Evolutionary conservation across 2,797 vertebrate genomes (phyloP), one percentile per base, ranked within the genome.

Genomic region (Enteromius radiatus): DNA sequence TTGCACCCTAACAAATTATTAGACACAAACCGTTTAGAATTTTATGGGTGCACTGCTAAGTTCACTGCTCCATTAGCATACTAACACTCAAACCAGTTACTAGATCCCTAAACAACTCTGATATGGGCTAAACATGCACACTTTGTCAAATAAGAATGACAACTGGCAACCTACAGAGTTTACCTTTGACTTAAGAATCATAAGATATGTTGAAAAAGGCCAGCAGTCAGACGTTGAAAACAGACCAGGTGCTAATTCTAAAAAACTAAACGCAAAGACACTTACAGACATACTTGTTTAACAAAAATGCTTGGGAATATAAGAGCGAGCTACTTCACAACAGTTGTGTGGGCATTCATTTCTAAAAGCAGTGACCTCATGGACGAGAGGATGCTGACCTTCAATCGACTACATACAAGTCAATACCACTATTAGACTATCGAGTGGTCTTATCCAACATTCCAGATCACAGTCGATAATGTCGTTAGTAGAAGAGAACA

Each of bases 361-460:
- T 68, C 19, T 4, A 69, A 76, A 59, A 70, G 49, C 14, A 28
- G 14, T 45, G 26, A 69, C 64, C 52, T 45, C 28, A 14, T 21
- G 41, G 28, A 45, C 21, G 28, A 70, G 49, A 56, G 73, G 38
- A 69, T 17, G 9, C 14, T 70, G 81, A 77, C 81, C 64, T 83
- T 69, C 64, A 14, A 69, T 59, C 12, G 73, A 68, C 64, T 59
- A 28, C 21, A 12, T 1, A 1, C 36, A 52, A 68, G 49, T 67
- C 83, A 76, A 80, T 80, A 80, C 41, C 14, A 69, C 81, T 61
- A 77, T 69, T 68, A 83, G 64, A 76, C 63, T 83, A 83, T 61
- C 47, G 74, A 83, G 81, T 77, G 69, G 77, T 77, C 52, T 69
- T 59, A 47, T 69, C 49, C 47, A 75, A 17, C 36, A 75, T 76